A percentile compares a stretch with the other conserved stretches of the same genome.
phyloP scores from a whole-genome alignment of 2,797 vertebrate species.

The Eremophila alpestris region DNA sequence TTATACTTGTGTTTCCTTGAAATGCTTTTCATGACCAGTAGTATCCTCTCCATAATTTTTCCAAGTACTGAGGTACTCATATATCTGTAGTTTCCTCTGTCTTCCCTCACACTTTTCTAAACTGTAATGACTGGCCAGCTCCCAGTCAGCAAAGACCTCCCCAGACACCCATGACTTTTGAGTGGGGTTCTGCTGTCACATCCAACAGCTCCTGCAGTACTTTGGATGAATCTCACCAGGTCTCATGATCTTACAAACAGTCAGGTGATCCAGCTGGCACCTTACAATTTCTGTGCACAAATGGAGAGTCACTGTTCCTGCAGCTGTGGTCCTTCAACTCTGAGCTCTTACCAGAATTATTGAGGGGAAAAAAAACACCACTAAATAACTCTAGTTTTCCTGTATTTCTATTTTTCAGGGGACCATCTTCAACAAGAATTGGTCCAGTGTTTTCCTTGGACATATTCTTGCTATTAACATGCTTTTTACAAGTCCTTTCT shows the following conservation, averaged over 20 bases:
- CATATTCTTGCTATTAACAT: neutral
- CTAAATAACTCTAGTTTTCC: neutral
- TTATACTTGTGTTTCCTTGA: neutral
- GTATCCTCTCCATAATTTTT: neutral
- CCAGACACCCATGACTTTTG: neutral
- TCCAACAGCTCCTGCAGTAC: neutral
- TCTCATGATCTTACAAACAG: neutral
- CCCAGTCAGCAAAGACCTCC: neutral
- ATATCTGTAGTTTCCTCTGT: neutral
- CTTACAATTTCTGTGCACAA: neutral
- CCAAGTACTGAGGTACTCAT: neutral
- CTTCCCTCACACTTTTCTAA: neutral
- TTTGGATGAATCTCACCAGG: neutral
- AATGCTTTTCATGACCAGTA: neutral
- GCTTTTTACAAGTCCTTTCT: neutral
- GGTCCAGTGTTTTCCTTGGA: neutral
- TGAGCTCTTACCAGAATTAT: neutral
- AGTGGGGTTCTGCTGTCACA: neutral
- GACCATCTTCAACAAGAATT: neutral
- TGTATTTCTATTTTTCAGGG: neutral
- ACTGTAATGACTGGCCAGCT: neutral
- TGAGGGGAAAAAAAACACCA: accelerated
- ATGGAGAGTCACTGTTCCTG: neutral
- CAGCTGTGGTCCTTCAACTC: neutral
- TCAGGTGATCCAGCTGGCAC: neutral